Percentiles rank a stretch among this genome's conserved stretches.
phyloP scores from a whole-genome alignment of 2,113 vertebrate species.

The Lycocorax pyrrhopterus region DNA sequence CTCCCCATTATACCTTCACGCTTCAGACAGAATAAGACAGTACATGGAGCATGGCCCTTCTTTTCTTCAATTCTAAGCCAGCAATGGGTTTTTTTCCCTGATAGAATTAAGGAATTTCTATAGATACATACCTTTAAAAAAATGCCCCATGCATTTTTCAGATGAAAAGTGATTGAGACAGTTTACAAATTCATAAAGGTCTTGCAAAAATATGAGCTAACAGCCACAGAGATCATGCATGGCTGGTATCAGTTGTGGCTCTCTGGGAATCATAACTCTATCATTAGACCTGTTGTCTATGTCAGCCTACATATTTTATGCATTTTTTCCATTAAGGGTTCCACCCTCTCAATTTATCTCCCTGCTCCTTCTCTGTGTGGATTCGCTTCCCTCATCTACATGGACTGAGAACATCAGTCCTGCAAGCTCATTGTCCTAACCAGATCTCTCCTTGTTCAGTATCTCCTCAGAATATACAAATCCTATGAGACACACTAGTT shows the following conservation, averaged over 20 bases:
- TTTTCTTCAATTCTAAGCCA: background rate
- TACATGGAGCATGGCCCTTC: background rate
- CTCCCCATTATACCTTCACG: no score
- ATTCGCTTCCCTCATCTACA: background rate
- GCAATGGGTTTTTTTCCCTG: background rate
- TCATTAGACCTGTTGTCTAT: background rate
- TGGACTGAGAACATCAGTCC: background rate
- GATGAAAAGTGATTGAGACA: background rate
- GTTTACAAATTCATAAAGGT: background rate
- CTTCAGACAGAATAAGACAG: background rate
- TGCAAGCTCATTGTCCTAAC: background rate
- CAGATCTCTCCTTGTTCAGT: background rate
- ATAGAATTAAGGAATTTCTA: background rate
- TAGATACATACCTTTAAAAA: background rate
- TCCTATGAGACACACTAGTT: accelerated
- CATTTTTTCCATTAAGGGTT: background rate
- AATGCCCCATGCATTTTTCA: background rate
- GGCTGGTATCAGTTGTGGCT: background rate
- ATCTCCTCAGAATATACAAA: background rate
- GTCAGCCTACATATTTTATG: accelerated
- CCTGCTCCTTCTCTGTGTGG: background rate
- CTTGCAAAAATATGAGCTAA: background rate
- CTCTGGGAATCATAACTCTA: background rate
- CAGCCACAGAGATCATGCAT: background rate
- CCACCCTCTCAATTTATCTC: background rate